Evolutionary conservation across 2,797 vertebrate species (phyloP).

Genomic region (Pantherophis vulpinus): DNA sequence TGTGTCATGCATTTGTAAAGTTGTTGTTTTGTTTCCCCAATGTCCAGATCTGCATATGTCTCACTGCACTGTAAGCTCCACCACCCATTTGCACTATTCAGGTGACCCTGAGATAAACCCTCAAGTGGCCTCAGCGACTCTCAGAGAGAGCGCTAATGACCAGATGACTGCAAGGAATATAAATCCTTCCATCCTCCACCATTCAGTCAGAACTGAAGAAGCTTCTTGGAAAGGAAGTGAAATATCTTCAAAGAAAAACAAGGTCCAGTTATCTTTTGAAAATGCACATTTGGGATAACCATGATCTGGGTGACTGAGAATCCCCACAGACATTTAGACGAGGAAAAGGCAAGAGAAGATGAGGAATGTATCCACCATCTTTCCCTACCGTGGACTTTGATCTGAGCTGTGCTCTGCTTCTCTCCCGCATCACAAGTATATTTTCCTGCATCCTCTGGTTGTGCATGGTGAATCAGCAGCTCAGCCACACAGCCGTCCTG

Average conservation of each 20-base stretch:
- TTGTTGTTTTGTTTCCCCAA: not conserved
- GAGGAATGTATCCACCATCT: not conserved
- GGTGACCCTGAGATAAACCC: not conserved
- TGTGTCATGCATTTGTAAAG: not conserved
- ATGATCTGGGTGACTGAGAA: not conserved
- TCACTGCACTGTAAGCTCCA: not conserved
- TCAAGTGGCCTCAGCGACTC: not conserved
- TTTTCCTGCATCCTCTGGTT: constrained; percentile 66
- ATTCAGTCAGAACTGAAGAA: not conserved
- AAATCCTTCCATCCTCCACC: not conserved
- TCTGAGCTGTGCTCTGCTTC: constrained; percentile 65
- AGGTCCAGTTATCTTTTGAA: not conserved
- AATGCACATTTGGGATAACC: not conserved
- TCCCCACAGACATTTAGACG: not conserved
- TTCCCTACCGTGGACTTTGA: constrained; percentile 65
- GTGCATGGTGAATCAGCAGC: constrained; percentile 64
- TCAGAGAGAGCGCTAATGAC: not conserved
- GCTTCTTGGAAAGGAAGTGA: not conserved
- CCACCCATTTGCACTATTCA: not conserved
- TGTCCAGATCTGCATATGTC: not conserved
- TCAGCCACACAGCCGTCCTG: constrained; percentile 64
- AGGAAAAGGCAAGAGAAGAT: not conserved
- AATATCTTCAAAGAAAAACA: not conserved
- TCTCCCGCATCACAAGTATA: constrained; percentile 69
- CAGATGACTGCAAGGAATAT: not conserved